Evolutionary conservation across 2,113 vertebrate genomes (phyloP).

Genomic region (Marmota monax): DNA sequence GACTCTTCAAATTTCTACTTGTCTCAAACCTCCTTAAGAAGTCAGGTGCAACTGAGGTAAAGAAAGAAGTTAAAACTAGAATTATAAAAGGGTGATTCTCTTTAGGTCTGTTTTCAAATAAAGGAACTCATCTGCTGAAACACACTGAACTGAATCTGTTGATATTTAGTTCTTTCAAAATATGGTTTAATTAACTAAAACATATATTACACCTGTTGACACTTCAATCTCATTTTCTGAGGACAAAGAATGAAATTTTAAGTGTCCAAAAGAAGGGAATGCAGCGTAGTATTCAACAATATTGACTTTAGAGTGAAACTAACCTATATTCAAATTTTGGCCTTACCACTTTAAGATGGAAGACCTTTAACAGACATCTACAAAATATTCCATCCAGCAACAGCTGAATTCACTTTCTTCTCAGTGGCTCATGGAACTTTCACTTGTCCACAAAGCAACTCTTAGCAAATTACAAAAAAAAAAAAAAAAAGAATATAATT

Average conservation of each 20-base stretch:
- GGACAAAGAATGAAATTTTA: background rate
- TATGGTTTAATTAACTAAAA: background rate
- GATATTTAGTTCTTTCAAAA: constrained; percentile 42
- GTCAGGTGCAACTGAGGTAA: background rate
- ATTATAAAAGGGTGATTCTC: background rate
- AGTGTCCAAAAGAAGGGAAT: background rate
- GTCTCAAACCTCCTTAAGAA: background rate
- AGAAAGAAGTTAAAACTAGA: background rate
- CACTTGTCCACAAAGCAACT: too few species aligned
- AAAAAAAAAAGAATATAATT: too few species aligned
- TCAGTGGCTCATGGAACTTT: too few species aligned
- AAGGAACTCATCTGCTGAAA: background rate
- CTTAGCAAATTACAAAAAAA: too few species aligned
- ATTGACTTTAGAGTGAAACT: background rate
- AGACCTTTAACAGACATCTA: background rate
- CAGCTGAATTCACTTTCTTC: too few species aligned
- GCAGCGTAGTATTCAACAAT: background rate
- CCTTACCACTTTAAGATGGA: background rate
- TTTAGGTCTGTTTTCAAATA: constrained; percentile 11
- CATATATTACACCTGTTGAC: background rate
- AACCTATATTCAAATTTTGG: background rate
- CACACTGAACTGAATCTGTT: background rate
- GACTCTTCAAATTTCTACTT: background rate
- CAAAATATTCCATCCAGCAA: background rate
- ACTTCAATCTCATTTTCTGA: background rate